A percentile compares a stretch with the other conserved stretches of the same genome.
phyloP scores from a whole-genome alignment of 2,888 invertebrate genomes.

The Argyresthia goedartella region DNA sequence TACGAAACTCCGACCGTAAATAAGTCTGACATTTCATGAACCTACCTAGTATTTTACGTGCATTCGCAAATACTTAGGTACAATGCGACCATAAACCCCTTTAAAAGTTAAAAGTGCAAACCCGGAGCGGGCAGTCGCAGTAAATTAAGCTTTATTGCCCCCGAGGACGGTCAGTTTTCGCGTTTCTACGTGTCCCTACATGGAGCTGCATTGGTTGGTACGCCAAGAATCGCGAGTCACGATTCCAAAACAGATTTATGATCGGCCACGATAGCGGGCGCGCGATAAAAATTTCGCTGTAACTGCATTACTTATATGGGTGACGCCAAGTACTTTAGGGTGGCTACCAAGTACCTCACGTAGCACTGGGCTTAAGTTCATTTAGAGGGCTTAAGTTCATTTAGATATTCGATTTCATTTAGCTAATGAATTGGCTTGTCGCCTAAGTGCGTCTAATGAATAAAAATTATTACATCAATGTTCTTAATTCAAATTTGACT shows the following conservation, averaged over 20 bases:
- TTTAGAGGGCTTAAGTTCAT: too few relatives aligned
- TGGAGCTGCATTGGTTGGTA: conserved; percentile 34
- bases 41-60: conserved; percentile 64
- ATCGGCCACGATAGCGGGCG: conserved; percentile 66
- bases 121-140: conserved; percentile 30
- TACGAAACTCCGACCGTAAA: conserved; percentile 45
- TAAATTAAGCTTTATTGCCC: conserved; percentile 50
- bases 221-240: conserved; percentile 53
- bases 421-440: too few relatives aligned
- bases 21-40: conserved; percentile 63
- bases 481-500: too few relatives aligned
- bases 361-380: too few relatives aligned
- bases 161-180: conserved; percentile 32
- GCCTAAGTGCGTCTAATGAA: too few relatives aligned
- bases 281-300: conserved; percentile 52
- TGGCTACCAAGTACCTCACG: too few relatives aligned
- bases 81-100: conserved; percentile 58
- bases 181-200: conserved; percentile 25
- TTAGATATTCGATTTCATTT: too few relatives aligned
- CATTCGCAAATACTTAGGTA: conserved; percentile 68
- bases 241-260: conserved; percentile 71
- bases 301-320: not conserved
- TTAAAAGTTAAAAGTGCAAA: conserved; percentile 40
- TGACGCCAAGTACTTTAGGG: too few relatives aligned
- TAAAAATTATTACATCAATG: too few relatives aligned